phyloP scores from a whole-genome alignment of 1,140 invertebrate genomes.

The Solenopsis invicta region DNA sequence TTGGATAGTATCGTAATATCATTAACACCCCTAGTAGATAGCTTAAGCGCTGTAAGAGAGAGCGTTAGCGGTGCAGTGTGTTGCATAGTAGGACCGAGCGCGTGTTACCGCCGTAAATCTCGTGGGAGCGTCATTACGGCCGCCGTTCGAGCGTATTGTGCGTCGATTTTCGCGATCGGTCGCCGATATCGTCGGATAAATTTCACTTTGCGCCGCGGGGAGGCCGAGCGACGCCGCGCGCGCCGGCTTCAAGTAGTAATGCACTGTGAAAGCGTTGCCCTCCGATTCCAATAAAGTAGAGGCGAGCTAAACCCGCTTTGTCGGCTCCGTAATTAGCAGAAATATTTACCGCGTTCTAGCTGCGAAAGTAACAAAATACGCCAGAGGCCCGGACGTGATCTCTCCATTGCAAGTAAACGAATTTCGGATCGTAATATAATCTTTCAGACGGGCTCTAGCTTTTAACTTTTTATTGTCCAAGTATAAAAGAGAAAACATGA shows the following conservation, averaged over 20 bases:
- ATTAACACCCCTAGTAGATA: constrained; percentile 43
- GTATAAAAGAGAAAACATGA: not conserved
- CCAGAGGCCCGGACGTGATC: not conserved
- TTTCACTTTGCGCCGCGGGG: constrained; percentile 62
- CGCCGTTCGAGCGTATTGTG: constrained; percentile 57
- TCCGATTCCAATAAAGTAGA: constrained; percentile 63
- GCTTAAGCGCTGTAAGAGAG: constrained; percentile 6
- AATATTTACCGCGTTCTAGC: constrained; percentile 49
- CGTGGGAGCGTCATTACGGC: constrained; percentile 53
- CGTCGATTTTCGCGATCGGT: constrained; percentile 60
- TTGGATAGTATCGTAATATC: constrained; percentile 43
- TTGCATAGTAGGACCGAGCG: not conserved
- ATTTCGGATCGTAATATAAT: not conserved
- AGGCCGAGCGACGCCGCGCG: constrained; percentile 35
- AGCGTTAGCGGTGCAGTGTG: constrained; percentile 16
- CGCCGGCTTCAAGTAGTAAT: constrained; percentile 42
- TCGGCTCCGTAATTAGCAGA: constrained; percentile 57
- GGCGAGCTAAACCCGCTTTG: constrained; percentile 43
- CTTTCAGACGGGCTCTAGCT: not conserved
- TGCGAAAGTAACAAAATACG: constrained; percentile 44
- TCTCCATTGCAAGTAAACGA: not conserved
- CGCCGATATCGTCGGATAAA: constrained; percentile 59
- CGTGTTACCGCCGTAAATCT: constrained; percentile 57
- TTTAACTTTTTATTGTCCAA: not conserved
- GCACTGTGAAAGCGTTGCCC: constrained; percentile 62